These are phyloP conservation scores for Aselliscus stoliczkanus DNA, from an alignment of 2,797 vertebrate species.

Conservation along the genomic window DNA sequence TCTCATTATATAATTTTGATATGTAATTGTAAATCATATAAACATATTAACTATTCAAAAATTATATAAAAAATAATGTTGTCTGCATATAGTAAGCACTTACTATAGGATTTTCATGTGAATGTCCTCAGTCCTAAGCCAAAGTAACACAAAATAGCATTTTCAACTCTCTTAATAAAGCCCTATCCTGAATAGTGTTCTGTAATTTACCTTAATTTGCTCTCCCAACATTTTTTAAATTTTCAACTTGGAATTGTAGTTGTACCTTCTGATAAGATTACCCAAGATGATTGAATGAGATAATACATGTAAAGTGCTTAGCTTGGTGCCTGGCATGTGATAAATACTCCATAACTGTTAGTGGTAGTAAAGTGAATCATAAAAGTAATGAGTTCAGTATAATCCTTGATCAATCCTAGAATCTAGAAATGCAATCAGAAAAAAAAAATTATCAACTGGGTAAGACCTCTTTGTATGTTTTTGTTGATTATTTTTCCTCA, in stretches of 20 bases:
- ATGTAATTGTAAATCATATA: neutral
- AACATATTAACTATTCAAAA: neutral
- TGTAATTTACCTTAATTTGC: neutral
- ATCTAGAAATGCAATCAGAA: neutral
- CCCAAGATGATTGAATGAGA: neutral
- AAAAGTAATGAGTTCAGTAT: neutral
- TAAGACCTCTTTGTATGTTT: neutral
- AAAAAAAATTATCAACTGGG: neutral
- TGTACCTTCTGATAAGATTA: neutral
- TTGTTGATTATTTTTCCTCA: neutral
- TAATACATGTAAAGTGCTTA: neutral
- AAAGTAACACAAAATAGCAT: neutral
- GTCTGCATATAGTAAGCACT: neutral
- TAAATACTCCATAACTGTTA: neutral
- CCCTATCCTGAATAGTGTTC: neutral
- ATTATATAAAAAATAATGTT: neutral
- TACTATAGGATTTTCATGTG: neutral
- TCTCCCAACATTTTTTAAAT: neutral
- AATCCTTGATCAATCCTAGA: neutral
- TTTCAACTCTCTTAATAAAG: neutral
- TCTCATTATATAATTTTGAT: neutral
- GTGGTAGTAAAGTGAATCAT: neutral
- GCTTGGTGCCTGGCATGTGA: neutral
- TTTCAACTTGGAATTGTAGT: conserved; percentile 21
- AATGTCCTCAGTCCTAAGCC: neutral